Evolutionary conservation across 2,797 vertebrate genomes (phyloP).

Genomic region (Liasis olivaceus): DNA sequence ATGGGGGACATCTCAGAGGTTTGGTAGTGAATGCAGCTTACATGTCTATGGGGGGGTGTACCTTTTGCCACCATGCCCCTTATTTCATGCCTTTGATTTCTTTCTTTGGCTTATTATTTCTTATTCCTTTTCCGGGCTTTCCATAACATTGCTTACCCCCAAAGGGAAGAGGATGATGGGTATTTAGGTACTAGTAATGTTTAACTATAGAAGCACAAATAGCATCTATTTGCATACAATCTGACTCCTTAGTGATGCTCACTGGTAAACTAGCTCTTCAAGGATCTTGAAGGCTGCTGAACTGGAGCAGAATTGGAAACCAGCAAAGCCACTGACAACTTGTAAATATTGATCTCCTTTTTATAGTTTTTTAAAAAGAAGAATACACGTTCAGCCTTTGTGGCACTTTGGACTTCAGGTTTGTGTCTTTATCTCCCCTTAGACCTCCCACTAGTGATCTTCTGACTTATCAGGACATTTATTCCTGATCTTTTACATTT

Average conservation of each 20-base stretch:
- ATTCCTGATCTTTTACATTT: slow-evolving; percentile 1
- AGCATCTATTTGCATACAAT: neutral
- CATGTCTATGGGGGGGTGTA: neutral
- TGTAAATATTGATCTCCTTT: neutral
- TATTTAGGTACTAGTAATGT: neutral
- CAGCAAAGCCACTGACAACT: neutral
- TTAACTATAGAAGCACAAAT: neutral
- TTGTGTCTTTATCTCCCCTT: neutral
- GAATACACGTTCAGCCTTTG: neutral
- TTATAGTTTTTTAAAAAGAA: neutral
- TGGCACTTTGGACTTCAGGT: neutral
- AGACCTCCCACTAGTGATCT: neutral
- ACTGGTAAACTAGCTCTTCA: neutral
- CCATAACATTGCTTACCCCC: neutral
- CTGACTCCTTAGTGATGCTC: neutral
- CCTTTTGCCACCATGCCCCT: neutral
- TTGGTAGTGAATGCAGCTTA: neutral
- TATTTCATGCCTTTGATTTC: neutral
- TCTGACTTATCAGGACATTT: neutral
- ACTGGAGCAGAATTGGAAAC: neutral
- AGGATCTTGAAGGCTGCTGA: neutral
- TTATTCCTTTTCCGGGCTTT: neutral
- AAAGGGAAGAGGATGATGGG: neutral
- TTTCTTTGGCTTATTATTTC: neutral
- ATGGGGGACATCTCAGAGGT: neutral